These are phyloP conservation scores for Cryptotis parvus DNA, from an alignment of 2,113 vertebrate genomes.

Conservation along the genomic window DNA sequence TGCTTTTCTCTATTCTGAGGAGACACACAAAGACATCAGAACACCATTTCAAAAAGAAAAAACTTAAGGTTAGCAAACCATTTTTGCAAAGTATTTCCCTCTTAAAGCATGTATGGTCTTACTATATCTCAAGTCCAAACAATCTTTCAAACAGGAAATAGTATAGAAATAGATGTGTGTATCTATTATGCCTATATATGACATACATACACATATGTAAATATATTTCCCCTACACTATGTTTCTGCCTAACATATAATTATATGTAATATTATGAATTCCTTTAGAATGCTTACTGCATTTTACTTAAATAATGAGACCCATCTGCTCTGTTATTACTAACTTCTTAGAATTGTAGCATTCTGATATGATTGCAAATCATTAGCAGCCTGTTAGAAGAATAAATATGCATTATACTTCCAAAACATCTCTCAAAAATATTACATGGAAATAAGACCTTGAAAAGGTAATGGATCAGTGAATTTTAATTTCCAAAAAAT, in stretches of 20 bases:
- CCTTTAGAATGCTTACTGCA: conserved; percentile 66
- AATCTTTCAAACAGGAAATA: conserved; percentile 12
- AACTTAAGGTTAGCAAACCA: conserved; percentile 60
- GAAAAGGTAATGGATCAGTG: conserved; percentile 10
- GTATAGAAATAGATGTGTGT: neutral
- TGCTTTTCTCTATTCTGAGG: neutral
- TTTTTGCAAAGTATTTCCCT: conserved; percentile 53
- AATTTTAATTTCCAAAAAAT: conserved; percentile 41
- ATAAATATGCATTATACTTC: neutral
- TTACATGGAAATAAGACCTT: neutral
- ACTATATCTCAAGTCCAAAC: conserved; percentile 51
- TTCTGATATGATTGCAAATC: conserved; percentile 67
- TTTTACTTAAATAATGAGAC: conserved; percentile 78
- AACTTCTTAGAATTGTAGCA: conserved; percentile 62
- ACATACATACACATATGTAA: neutral
- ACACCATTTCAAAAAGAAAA: conserved; percentile 16
- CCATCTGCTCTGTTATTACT: conserved; percentile 75
- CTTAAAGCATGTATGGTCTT: neutral
- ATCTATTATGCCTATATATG: neutral
- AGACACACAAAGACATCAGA: conserved; percentile 26
- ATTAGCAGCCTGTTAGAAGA: conserved; percentile 61
- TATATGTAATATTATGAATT: conserved; percentile 56
- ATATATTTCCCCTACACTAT: neutral
- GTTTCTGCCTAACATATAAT: neutral
- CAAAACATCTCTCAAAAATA: conserved; percentile 1